Evolutionary conservation across 2,797 vertebrate genomes (phyloP).

Genomic region (Myiotriccus ornatus): DNA sequence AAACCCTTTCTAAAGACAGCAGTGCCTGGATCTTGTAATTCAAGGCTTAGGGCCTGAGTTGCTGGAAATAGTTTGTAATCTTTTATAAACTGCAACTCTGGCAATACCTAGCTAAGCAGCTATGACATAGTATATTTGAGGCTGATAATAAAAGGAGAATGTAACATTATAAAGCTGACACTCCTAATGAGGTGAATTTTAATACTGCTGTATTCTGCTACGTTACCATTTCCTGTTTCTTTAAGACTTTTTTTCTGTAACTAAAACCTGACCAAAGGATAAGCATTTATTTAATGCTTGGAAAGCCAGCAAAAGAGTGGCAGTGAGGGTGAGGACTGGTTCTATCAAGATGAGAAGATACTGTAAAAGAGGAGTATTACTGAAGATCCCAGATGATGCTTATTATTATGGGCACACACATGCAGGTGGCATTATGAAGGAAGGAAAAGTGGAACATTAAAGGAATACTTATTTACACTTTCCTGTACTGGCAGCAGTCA

Average conservation of each 20-base stretch:
- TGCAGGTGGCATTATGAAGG: not conserved
- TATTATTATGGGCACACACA: not conserved
- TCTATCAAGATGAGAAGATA: not conserved
- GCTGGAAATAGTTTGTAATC: not conserved
- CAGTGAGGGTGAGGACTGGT: not conserved
- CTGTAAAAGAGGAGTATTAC: not conserved
- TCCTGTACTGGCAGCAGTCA: not conserved
- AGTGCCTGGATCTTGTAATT: not conserved
- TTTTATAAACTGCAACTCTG: not conserved
- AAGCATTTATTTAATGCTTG: not conserved
- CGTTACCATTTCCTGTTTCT: not conserved
- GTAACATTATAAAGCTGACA: not conserved
- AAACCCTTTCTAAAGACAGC: not conserved
- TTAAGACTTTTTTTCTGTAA: not conserved
- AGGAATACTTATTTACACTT: not conserved
- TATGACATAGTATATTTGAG: not conserved
- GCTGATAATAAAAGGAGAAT: not conserved
- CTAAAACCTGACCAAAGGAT: not conserved
- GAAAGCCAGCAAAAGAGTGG: not conserved
- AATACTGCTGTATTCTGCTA: not conserved
- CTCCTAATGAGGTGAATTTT: not conserved
- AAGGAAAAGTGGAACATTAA: not conserved
- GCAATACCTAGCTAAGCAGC: not conserved
- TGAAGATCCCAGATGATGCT: not conserved
- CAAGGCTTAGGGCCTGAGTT: not conserved